Conservation (phyloP, 2,113 vertebrate genomes). For the Panurus biarmicus region DNA sequence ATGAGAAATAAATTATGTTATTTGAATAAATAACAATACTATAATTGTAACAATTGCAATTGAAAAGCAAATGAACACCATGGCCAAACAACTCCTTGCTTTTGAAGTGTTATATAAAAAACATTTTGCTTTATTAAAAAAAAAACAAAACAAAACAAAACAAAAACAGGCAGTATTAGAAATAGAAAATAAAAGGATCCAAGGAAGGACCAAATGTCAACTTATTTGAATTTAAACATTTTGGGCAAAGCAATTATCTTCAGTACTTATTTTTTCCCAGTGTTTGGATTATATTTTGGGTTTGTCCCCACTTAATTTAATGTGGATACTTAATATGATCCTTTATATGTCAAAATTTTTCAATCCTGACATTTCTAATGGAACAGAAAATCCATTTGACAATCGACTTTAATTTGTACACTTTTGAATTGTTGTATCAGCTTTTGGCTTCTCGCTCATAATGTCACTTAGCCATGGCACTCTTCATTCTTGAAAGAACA, state of each 20-base stretch:
- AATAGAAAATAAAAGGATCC: background rate
- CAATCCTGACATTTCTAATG: constrained; percentile 49
- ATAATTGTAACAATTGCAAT: background rate
- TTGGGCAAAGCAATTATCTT: background rate
- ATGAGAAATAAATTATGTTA: background rate
- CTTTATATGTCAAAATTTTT: constrained; percentile 48
- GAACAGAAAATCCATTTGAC: constrained; percentile 57
- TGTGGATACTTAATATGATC: constrained; percentile 28
- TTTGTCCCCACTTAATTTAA: constrained; percentile 22
- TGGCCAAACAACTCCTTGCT: background rate
- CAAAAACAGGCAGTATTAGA: background rate
- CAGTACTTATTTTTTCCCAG: background rate
- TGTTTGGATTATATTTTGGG: background rate
- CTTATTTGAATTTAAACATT: background rate
- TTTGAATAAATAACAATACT: background rate
- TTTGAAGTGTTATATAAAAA: background rate
- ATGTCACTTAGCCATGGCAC: constrained; percentile 42
- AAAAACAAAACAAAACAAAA: background rate
- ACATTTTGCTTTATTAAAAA: background rate
- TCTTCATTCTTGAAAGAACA: constrained; percentile 42
- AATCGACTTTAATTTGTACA: constrained; percentile 43
- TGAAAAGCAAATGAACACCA: background rate
- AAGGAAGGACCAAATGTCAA: background rate
- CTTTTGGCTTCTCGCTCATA: constrained; percentile 53
- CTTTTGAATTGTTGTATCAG: constrained; percentile 58